Percentiles rank a stretch among this genome's conserved stretches.
Conservation (phyloP, 1,140 invertebrate species). For the Bursaphelenchus mucronatus region DNA sequence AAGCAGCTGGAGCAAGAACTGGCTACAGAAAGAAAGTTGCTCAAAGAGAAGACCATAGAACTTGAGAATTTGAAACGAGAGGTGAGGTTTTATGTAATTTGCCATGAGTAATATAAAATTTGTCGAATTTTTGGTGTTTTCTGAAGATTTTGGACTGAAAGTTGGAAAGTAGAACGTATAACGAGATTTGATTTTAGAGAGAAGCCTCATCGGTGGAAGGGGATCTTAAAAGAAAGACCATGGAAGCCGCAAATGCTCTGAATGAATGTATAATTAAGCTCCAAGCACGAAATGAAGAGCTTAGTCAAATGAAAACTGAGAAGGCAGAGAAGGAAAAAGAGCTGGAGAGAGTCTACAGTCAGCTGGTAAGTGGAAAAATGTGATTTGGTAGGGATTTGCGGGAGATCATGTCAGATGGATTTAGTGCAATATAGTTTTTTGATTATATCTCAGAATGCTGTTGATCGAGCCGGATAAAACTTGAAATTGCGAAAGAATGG, state of each 20-base stretch:
- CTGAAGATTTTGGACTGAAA: background rate
- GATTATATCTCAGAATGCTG: too few relatives aligned
- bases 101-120: background rate
- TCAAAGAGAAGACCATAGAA: background rate
- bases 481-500: too few relatives aligned
- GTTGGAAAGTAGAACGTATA: background rate
- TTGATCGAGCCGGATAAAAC: too few relatives aligned
- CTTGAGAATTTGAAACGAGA: slow-evolving; percentile 4
- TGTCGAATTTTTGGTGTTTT: background rate
- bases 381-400: too few relatives aligned
- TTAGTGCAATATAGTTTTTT: too few relatives aligned
- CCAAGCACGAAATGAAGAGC: background rate
- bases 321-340: slow-evolving; percentile 8
- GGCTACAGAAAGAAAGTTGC: slow-evolving; percentile 1
- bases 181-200: background rate
- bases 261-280: slow-evolving; percentile 4
- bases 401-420: too few relatives aligned
- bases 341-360: slow-evolving; percentile 12
- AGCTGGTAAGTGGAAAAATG: background rate
- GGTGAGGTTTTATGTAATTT: background rate
- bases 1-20: slow-evolving; percentile 1
- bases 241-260: background rate
- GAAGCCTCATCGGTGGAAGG: too few relatives aligned
- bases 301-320: background rate
- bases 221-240: too few relatives aligned